phyloP scores from a whole-genome alignment of 2,797 vertebrate species.

The Limnodromus scolopaceus region DNA sequence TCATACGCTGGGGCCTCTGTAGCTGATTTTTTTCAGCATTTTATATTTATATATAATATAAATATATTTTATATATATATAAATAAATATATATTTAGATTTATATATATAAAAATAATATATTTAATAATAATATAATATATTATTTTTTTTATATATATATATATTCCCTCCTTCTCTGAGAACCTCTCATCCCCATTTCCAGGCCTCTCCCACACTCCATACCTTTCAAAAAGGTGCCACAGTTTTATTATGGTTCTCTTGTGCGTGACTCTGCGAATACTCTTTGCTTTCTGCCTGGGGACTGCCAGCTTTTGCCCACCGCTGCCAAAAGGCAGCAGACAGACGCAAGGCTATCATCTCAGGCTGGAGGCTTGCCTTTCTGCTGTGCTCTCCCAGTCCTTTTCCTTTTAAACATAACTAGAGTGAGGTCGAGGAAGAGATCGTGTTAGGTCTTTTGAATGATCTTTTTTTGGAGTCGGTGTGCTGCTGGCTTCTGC shows the following conservation, averaged over 20 bases:
- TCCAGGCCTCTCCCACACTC: background rate
- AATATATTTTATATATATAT: too few relatives aligned
- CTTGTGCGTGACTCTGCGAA: fast-evolving
- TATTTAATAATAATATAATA: too few relatives aligned
- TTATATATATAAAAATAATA: too few relatives aligned
- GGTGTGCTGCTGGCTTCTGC: background rate
- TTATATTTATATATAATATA: too few relatives aligned
- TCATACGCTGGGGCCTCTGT: background rate
- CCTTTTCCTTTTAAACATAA: background rate
- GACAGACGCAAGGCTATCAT: background rate
- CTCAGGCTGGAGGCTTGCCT: background rate
- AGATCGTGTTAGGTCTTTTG: background rate
- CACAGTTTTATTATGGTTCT: background rate
- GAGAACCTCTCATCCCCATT: background rate
- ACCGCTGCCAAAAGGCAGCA: background rate
- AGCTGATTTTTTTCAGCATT: background rate
- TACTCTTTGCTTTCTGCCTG: background rate
- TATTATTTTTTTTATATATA: background rate
- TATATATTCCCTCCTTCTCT: background rate
- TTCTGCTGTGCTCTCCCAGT: background rate
- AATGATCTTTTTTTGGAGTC: background rate
- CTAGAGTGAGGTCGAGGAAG: background rate
- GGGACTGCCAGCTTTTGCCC: background rate
- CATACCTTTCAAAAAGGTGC: background rate
- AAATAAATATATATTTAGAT: too few relatives aligned